A percentile compares a stretch with the other conserved stretches of the same genome.
phyloP scores from a whole-genome alignment of 1,140 invertebrate species.

The Anastatus disparis region DNA sequence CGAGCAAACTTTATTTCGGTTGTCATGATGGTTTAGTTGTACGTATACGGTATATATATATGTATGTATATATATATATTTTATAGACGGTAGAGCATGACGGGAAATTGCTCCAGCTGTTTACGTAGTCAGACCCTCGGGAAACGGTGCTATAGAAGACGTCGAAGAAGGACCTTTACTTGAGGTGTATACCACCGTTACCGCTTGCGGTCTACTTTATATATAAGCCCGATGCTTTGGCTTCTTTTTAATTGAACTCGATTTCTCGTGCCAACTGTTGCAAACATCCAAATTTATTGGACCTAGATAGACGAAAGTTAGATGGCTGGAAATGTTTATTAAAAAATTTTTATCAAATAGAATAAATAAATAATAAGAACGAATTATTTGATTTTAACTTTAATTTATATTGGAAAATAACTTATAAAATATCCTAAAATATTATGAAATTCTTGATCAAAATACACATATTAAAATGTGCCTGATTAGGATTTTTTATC shows the following conservation, averaged over 20 bases:
- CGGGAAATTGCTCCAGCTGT: constrained; percentile 41
- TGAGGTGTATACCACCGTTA: neutral
- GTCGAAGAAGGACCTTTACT: neutral
- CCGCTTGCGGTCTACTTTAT: neutral
- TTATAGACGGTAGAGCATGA: neutral
- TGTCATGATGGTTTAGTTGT: neutral
- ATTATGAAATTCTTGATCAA: too few relatives aligned
- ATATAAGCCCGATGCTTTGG: neutral
- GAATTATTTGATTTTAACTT: too few relatives aligned
- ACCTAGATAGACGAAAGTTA: too few relatives aligned
- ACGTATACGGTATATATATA: too few relatives aligned
- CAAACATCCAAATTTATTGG: too few relatives aligned
- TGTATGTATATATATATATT: too few relatives aligned
- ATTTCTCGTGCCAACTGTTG: neutral
- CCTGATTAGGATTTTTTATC: too few relatives aligned
- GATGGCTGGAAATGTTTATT: too few relatives aligned
- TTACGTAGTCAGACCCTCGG: constrained; percentile 28
- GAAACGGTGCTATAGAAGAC: neutral
- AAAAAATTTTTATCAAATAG: neutral
- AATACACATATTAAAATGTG: too few relatives aligned
- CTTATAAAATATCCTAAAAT: too few relatives aligned
- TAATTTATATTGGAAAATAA: too few relatives aligned
- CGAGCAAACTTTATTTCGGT: constrained; percentile 27
- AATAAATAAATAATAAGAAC: too few relatives aligned
- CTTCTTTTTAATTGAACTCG: constrained; percentile 1